These are phyloP conservation scores for Nerophis ophidion DNA, from an alignment of 2,113 vertebrate genomes.

Conservation along the genomic window DNA sequence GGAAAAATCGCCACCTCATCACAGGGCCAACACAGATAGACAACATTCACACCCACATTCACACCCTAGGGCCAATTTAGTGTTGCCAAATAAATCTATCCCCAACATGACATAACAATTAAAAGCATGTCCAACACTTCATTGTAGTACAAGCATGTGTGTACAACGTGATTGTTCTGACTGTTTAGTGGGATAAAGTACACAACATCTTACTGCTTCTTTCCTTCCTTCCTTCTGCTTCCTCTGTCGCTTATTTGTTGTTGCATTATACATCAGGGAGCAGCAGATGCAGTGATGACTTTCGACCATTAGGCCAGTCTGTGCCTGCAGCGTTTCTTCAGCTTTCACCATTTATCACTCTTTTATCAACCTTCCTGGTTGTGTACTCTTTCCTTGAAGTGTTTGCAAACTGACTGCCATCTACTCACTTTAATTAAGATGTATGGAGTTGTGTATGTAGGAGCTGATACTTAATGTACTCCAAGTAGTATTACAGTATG, in stretches of 20 bases:
- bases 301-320: slow-evolving; percentile 26
- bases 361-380: slow-evolving; percentile 6
- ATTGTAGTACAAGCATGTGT: no score
- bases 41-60: no score
- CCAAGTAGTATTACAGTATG: not conserved
- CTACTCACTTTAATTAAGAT: slow-evolving; percentile 32
- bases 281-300: slow-evolving; percentile 34
- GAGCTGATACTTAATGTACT: not conserved
- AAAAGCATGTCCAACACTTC: no score
- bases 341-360: slow-evolving; percentile 34
- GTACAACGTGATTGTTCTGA: no score
- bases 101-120: no score
- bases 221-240: not conserved
- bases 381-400: slow-evolving; percentile 2
- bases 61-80: no score
- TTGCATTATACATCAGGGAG: slow-evolving; percentile 16
- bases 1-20: no score
- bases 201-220: not conserved
- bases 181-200: no score
- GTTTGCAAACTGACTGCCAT: slow-evolving; percentile 26
- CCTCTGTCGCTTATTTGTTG: slow-evolving; percentile 4
- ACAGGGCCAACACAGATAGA: no score
- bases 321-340: slow-evolving; percentile 18
- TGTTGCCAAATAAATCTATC: no score
- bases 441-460: slow-evolving; percentile 3